Conservation (phyloP, 2,888 invertebrate species). For the Asteroscopus sphinx region DNA sequence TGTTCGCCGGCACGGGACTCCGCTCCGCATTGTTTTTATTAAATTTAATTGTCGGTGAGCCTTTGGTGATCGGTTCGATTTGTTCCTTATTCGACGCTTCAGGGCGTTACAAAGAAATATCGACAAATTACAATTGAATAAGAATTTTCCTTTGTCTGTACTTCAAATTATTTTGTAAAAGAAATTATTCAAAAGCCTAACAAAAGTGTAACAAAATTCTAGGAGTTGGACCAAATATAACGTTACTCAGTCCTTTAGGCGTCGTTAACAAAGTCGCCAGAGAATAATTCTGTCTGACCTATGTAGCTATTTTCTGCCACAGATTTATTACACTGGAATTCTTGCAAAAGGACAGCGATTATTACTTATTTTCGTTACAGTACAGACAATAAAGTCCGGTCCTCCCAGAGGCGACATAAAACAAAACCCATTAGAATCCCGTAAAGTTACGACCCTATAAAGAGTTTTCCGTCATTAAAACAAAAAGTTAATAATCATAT, state of each 20-base stretch:
- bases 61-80: constrained; percentile 45
- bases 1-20: constrained; percentile 43
- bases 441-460: constrained; percentile 61
- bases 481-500: constrained; percentile 63
- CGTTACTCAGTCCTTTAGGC: constrained; percentile 25
- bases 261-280: constrained; percentile 49
- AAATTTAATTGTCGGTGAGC: constrained; percentile 56
- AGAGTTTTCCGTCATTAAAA: constrained; percentile 60
- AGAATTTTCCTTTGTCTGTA: constrained; percentile 22
- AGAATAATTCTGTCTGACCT: constrained; percentile 51
- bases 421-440: constrained; percentile 62
- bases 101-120: constrained; percentile 25
- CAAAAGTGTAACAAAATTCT: constrained; percentile 23
- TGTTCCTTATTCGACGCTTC: constrained; percentile 35
- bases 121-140: constrained; percentile 33
- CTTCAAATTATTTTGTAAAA: constrained; percentile 30
- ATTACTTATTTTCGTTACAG: constrained; percentile 54
- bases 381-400: constrained; percentile 53
- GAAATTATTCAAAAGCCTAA: constrained; percentile 16
- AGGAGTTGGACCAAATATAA: constrained; percentile 18
- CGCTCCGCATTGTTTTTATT: constrained; percentile 50
- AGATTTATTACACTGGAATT: constrained; percentile 50
- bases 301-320: constrained; percentile 45
- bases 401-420: constrained; percentile 49
- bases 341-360: constrained; percentile 53